Percentiles rank a stretch among this genome's conserved stretches.
Conservation (phyloP, 1,140 invertebrate genomes). For the Daktulosphaira vitifoliae region DNA sequence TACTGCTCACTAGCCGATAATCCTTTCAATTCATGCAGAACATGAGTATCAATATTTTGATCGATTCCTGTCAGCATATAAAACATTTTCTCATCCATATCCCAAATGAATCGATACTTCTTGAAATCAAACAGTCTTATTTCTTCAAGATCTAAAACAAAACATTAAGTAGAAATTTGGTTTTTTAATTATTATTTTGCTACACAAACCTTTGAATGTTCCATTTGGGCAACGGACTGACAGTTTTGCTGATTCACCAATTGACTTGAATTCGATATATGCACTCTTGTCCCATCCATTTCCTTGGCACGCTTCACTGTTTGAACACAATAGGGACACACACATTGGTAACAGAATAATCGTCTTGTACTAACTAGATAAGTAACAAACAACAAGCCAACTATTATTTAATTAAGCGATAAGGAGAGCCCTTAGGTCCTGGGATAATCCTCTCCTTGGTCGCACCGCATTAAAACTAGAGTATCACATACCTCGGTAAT, state of each 20-base stretch:
- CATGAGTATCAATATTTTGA: constrained; percentile 49
- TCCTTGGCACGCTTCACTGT: constrained; percentile 30
- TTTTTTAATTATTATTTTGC: neutral
- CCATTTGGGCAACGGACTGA: constrained; percentile 22
- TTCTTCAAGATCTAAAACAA: constrained; percentile 19
- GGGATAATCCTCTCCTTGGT: constrained; percentile 26
- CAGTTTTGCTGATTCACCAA: constrained; percentile 28
- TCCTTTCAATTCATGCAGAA: constrained; percentile 53
- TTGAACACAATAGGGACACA: constrained; percentile 31
- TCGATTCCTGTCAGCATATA: constrained; percentile 58
- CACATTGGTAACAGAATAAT: constrained; percentile 33
- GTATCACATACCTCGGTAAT: constrained; percentile 17
- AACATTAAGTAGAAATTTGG: neutral
- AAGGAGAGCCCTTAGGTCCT: constrained; percentile 30
- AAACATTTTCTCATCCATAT: constrained; percentile 52
- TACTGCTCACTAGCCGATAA: constrained; percentile 48
- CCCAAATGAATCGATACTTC: constrained; percentile 61
- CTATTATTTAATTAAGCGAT: constrained; percentile 27
- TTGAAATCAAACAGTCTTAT: constrained; percentile 43
- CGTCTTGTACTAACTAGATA: constrained; percentile 32
- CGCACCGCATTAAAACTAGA: constrained; percentile 16
- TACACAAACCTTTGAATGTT: constrained; percentile 13
- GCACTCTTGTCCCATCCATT: constrained; percentile 29
- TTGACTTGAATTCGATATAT: constrained; percentile 26
- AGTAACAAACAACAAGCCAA: constrained; percentile 27